These are phyloP conservation scores for Bucco capensis DNA, from an alignment of 2,113 vertebrate genomes.

Conservation along the genomic window DNA sequence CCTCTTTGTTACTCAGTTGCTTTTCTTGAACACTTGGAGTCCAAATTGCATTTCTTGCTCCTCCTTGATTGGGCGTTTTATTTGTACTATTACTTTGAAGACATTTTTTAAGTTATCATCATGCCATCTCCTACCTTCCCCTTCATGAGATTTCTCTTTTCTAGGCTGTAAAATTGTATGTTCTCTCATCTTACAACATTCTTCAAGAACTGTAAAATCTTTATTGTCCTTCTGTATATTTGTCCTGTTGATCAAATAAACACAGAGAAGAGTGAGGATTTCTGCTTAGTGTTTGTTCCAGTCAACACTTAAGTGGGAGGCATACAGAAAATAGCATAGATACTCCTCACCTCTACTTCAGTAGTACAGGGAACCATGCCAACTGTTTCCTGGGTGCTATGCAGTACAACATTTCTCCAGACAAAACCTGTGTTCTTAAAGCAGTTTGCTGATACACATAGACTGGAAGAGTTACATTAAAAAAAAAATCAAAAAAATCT, in stretches of 20 bases:
- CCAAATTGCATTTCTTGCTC: background rate
- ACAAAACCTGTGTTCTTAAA: background rate
- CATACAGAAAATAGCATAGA: background rate
- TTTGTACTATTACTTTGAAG: background rate
- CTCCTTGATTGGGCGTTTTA: background rate
- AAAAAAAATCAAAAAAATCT: background rate
- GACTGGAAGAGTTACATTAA: background rate
- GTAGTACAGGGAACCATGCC: background rate
- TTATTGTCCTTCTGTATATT: background rate
- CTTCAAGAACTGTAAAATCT: background rate
- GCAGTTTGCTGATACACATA: background rate
- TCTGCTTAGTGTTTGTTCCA: background rate
- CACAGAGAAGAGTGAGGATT: background rate
- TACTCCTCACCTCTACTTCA: background rate
- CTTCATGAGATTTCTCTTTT: background rate
- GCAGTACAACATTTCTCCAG: background rate
- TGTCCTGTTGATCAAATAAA: background rate
- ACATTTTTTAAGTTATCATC: background rate
- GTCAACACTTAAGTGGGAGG: background rate
- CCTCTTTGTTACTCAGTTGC: background rate
- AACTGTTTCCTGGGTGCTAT: background rate
- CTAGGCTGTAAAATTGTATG: background rate
- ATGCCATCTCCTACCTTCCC: fast-evolving
- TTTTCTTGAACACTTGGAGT: background rate
- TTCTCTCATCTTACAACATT: background rate